These are phyloP conservation scores for Tapirus indicus DNA, from an alignment of 2,797 vertebrate genomes.

Conservation along the genomic window DNA sequence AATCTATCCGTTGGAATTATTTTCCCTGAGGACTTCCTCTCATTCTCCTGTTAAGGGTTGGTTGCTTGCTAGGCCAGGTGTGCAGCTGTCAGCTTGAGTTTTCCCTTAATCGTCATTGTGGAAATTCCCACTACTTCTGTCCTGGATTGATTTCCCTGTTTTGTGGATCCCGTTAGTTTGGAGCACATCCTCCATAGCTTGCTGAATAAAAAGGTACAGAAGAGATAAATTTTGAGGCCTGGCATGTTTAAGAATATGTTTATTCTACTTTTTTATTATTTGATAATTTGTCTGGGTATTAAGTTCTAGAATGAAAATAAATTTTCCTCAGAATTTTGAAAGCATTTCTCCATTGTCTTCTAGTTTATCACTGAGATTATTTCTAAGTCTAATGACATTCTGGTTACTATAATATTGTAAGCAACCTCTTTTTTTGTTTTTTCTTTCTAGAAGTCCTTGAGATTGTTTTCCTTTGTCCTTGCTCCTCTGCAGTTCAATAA, in stretches of 20 bases:
- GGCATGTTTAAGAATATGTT: neutral
- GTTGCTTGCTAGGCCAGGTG: neutral
- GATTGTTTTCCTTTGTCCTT: neutral
- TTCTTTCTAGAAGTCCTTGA: conserved; percentile 4
- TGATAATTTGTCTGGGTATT: neutral
- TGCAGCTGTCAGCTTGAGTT: neutral
- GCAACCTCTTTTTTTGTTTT: neutral
- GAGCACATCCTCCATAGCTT: neutral
- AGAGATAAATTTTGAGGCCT: neutral
- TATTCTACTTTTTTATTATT: neutral
- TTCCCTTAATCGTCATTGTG: neutral
- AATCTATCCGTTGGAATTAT: neutral
- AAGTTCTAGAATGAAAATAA: neutral
- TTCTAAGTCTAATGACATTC: neutral
- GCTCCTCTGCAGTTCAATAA: neutral
- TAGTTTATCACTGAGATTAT: conserved; percentile 13
- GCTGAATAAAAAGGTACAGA: neutral
- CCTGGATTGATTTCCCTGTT: neutral
- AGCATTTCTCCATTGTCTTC: conserved; percentile 2
- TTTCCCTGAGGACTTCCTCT: neutral
- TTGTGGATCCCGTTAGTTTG: neutral
- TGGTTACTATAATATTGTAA: neutral
- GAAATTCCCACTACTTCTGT: conserved; percentile 20
- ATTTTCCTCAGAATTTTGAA: conserved; percentile 35
- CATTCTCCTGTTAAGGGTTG: neutral